A percentile compares a stretch with the other conserved stretches of the same genome.
phyloP scores from a whole-genome alignment of 2,888 invertebrate genomes.

The Epiblema foenella region DNA sequence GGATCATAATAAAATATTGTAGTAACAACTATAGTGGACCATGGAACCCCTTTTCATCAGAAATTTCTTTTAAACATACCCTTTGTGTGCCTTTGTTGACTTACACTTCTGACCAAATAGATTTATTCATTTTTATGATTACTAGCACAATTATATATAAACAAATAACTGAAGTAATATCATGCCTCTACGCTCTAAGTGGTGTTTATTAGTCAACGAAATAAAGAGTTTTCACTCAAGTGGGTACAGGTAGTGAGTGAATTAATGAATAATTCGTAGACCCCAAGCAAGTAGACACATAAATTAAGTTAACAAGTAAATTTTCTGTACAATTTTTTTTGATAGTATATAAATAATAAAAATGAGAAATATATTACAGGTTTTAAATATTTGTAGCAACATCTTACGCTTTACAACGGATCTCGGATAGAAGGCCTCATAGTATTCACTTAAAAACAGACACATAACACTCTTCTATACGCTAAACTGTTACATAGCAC shows the following conservation, averaged over 20 bases:
- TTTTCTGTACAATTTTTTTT: neutral
- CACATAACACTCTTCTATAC: neutral
- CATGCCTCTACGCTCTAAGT: too few species aligned
- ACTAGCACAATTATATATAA: too few species aligned
- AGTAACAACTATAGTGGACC: too few species aligned
- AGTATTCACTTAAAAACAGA: neutral
- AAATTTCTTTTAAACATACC: too few species aligned
- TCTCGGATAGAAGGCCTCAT: neutral
- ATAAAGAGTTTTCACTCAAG: slow-evolving; percentile 9
- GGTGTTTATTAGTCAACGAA: neutral
- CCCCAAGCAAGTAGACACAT: neutral
- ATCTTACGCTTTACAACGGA: neutral
- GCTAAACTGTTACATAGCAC: too few species aligned
- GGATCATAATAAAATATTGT: too few species aligned
- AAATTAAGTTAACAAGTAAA: neutral
- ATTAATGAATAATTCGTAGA: slow-evolving; percentile 7
- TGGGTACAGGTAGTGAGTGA: neutral
- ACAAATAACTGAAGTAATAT: too few species aligned
- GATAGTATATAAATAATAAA: neutral
- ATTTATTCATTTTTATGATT: too few species aligned
- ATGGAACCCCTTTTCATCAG: too few species aligned
- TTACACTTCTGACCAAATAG: too few species aligned
- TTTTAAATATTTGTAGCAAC: neutral
- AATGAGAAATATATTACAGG: neutral
- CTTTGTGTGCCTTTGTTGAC: too few species aligned